phyloP scores from a whole-genome alignment of 2,113 vertebrate genomes.

The Xiphophorus couchianus region DNA sequence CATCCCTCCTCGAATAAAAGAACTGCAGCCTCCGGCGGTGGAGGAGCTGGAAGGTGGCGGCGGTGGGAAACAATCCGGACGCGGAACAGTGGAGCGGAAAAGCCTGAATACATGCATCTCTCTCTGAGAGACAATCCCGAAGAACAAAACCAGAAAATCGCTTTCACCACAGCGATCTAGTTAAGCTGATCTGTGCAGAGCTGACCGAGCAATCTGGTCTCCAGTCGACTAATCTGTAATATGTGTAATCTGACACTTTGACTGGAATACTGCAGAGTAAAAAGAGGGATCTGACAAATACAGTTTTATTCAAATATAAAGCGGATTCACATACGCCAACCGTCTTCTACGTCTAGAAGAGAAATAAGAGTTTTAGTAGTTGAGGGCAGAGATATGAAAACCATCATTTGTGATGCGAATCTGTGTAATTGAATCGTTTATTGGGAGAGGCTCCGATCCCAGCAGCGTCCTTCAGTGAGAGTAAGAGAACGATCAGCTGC shows the following conservation, averaged over 20 bases:
- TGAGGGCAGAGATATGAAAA: not conserved
- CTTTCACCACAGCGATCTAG: slow-evolving; percentile 33
- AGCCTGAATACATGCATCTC: slow-evolving; percentile 35
- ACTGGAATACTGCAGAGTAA: not conserved
- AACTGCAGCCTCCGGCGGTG: slow-evolving; percentile 21
- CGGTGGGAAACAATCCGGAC: slow-evolving; percentile 40
- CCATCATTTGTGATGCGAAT: not conserved
- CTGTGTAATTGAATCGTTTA: not conserved
- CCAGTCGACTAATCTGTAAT: not conserved
- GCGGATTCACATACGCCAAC: not conserved
- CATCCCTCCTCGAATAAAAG: slow-evolving; percentile 28
- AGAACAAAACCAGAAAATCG: slow-evolving; percentile 42
- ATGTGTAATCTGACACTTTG: not conserved
- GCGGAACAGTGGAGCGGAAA: slow-evolving; percentile 45
- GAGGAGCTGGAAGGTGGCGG: not conserved
- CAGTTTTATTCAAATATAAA: not conserved
- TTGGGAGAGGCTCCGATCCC: too few species aligned
- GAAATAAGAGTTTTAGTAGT: not conserved
- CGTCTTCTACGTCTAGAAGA: not conserved
- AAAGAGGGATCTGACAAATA: not conserved
- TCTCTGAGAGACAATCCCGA: slow-evolving; percentile 49
- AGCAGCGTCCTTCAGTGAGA: too few species aligned
- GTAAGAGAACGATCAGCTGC: not conserved
- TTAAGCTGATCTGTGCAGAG: slow-evolving; percentile 34
- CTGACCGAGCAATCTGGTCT: not conserved